phyloP scores from a whole-genome alignment of 2,113 vertebrate genomes.

The Bothrops jararaca region DNA sequence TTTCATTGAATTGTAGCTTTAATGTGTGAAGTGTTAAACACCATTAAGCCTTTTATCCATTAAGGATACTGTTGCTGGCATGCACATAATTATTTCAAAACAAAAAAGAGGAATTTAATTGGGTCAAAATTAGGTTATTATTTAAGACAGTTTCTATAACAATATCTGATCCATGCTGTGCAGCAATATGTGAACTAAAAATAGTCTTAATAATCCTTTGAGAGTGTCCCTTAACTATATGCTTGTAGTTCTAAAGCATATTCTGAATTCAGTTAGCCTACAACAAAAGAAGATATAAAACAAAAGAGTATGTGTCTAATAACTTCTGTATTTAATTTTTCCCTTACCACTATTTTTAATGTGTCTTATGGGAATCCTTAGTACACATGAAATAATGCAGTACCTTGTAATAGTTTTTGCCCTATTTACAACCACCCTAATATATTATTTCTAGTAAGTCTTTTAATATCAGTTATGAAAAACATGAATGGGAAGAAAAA shows the following conservation, averaged over 20 bases:
- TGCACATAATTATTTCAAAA: background rate
- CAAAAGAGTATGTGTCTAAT: background rate
- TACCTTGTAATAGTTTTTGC: conserved; percentile 3
- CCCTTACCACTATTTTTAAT: background rate
- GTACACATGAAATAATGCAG: conserved; percentile 22
- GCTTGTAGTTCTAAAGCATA: background rate
- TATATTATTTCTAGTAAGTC: background rate
- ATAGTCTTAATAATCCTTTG: background rate
- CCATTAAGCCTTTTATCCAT: background rate
- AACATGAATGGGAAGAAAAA: background rate
- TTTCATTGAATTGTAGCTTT: background rate
- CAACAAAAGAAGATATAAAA: background rate
- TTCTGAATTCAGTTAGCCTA: background rate
- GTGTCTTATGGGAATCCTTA: conserved; percentile 8
- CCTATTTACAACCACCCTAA: background rate
- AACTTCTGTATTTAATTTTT: background rate
- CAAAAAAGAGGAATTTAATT: background rate
- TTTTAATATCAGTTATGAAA: background rate
- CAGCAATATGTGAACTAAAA: background rate
- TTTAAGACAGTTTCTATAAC: background rate
- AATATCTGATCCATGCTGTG: background rate
- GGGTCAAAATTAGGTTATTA: background rate
- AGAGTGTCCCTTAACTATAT: background rate
- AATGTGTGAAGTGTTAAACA: background rate
- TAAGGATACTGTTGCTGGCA: background rate